phyloP scores from a whole-genome alignment of 2,113 vertebrate species.

The Romanogobio albipinnatus region DNA sequence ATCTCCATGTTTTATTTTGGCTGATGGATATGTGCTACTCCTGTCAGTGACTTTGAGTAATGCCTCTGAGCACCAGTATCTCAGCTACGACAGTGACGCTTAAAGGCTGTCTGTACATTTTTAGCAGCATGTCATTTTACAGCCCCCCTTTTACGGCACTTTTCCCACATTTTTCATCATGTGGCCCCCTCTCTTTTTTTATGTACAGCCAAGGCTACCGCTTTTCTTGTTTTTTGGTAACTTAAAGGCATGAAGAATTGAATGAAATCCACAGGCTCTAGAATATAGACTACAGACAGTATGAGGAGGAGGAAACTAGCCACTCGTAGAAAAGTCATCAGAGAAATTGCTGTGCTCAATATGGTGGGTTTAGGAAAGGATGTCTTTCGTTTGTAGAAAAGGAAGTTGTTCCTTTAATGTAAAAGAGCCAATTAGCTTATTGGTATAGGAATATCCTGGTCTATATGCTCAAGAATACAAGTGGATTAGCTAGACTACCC shows the following conservation, averaged over 20 bases:
- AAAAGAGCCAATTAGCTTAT: background rate
- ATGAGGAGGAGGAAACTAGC: background rate
- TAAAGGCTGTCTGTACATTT: constrained; percentile 23
- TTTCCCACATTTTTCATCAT: constrained; percentile 10
- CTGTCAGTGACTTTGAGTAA: constrained; percentile 2
- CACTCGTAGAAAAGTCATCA: background rate
- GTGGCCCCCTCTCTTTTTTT: constrained; percentile 3
- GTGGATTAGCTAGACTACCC: background rate
- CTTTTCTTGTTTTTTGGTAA: background rate
- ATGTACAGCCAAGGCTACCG: background rate
- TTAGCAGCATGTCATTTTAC: constrained; percentile 10
- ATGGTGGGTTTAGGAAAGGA: constrained; percentile 3
- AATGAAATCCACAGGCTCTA: background rate
- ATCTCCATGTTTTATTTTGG: background rate
- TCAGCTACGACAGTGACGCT: background rate
- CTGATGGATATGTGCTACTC: background rate
- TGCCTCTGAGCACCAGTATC: constrained; percentile 1
- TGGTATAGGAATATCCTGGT: background rate
- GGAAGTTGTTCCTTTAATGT: background rate
- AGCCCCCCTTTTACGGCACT: background rate
- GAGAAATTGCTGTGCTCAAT: background rate
- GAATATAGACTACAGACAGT: background rate
- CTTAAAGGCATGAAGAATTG: background rate
- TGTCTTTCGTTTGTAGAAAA: background rate
- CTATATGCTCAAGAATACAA: background rate